Percentiles rank a stretch among this genome's conserved stretches.
Conservation (phyloP, 35 echinoderm and acorn worm genomes). For the Acanthaster planci region DNA sequence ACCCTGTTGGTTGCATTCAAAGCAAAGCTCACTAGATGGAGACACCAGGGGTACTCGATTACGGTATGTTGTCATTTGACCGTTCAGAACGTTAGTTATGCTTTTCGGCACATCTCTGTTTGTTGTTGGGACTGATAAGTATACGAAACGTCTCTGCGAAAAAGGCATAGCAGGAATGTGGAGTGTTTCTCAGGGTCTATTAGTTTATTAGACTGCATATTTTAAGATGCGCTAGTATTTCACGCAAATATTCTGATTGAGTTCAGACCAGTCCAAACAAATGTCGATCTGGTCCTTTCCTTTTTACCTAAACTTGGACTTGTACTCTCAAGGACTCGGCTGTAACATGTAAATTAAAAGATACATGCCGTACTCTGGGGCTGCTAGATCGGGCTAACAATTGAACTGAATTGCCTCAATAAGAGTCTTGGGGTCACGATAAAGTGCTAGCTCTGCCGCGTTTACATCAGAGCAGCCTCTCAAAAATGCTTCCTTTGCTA, state of each 20-base stretch:
- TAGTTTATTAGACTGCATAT: too few relatives aligned
- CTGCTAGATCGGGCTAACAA: background rate
- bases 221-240: background rate
- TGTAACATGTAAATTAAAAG: background rate
- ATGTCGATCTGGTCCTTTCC: background rate
- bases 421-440: background rate
- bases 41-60: too few relatives aligned
- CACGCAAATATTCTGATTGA: background rate
- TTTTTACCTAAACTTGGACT: background rate
- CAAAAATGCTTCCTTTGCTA: background rate
- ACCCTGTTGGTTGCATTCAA: too few relatives aligned
- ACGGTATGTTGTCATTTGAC: too few relatives aligned
- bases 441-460: background rate
- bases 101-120: too few relatives aligned
- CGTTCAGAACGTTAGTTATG: too few relatives aligned
- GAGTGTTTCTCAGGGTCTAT: too few relatives aligned
- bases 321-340: background rate
- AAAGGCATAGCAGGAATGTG: too few relatives aligned
- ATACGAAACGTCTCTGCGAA: too few relatives aligned
- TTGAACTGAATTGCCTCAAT: background rate
- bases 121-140: too few relatives aligned
- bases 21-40: too few relatives aligned
- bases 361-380: background rate
- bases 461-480: background rate
- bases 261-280: background rate